Percentiles rank a stretch among this genome's conserved stretches.
phyloP scores from a whole-genome alignment of 2,113 vertebrate genomes.

The Crotophaga sulcirostris region DNA sequence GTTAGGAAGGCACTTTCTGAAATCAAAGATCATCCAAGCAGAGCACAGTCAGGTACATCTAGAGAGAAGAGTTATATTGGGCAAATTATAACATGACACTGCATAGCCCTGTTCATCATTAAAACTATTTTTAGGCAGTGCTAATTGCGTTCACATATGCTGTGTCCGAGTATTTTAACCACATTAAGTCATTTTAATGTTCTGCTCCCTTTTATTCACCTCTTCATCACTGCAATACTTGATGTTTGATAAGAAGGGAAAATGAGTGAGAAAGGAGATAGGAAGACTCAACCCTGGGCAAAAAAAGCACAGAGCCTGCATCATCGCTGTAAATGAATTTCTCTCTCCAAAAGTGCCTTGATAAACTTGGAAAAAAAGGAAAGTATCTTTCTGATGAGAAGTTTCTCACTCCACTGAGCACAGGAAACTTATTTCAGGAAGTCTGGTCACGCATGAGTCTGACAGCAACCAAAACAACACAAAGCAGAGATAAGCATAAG shows the following conservation, averaged over 20 bases:
- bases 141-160: background rate
- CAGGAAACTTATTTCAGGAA: background rate
- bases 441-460: rapidly evolving
- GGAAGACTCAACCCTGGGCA: background rate
- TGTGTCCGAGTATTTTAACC: background rate
- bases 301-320: background rate
- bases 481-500: conserved; percentile 31
- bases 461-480: background rate
- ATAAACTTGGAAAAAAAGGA: background rate
- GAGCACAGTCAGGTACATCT: background rate
- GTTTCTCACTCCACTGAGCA: background rate
- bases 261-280: background rate
- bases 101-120: background rate
- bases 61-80: background rate
- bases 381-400: background rate
- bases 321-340: background rate
- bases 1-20: background rate
- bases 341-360: background rate
- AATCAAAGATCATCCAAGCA: background rate
- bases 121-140: background rate
- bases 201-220: background rate
- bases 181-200: background rate
- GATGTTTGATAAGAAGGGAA: background rate
- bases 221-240: background rate
- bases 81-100: background rate